Evolutionary conservation across 2,113 vertebrate species (phyloP).

Genomic region (Dicerorhinus sumatrensis): DNA sequence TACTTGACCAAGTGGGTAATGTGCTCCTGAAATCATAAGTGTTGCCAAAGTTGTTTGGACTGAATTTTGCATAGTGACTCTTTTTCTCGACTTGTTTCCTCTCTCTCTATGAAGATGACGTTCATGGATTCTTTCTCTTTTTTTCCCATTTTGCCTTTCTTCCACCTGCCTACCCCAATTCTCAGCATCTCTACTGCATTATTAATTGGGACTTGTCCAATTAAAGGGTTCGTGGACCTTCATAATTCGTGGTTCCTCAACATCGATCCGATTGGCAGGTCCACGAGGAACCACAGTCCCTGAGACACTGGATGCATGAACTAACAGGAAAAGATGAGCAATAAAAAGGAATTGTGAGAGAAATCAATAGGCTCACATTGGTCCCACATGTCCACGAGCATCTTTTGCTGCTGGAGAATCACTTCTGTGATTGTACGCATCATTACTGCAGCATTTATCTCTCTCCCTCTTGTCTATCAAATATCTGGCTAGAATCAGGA

Average conservation of each 20-base stretch:
- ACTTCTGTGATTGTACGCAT: slow-evolving; percentile 79
- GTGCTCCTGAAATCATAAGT: not conserved
- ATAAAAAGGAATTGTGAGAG: slow-evolving; percentile 76
- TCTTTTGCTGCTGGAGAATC: slow-evolving; percentile 80
- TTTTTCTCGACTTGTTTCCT: not conserved
- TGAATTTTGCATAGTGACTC: not conserved
- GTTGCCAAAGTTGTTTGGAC: not conserved
- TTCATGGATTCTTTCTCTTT: not conserved
- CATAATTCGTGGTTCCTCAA: slow-evolving; percentile 78
- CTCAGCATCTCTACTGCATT: slow-evolving; percentile 75
- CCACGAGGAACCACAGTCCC: not conserved
- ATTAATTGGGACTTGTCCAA: slow-evolving; percentile 83
- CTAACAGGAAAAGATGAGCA: slow-evolving; percentile 72
- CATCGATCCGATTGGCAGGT: slow-evolving; percentile 73
- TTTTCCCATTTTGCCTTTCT: not conserved
- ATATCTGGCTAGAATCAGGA: slow-evolving; percentile 19
- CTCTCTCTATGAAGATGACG: not conserved
- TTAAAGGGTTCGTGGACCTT: slow-evolving; percentile 77
- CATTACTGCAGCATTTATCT: slow-evolving; percentile 79
- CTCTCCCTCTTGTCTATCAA: slow-evolving; percentile 73
- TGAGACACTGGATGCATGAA: slow-evolving; percentile 61
- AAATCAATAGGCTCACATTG: slow-evolving; percentile 80
- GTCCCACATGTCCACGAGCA: slow-evolving; percentile 68
- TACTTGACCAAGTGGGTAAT: not conserved
- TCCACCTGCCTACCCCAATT: not conserved